These are phyloP conservation scores for Trypoxylon attenuatum DNA, from an alignment of 2,888 invertebrate species.

Conservation along the genomic window DNA sequence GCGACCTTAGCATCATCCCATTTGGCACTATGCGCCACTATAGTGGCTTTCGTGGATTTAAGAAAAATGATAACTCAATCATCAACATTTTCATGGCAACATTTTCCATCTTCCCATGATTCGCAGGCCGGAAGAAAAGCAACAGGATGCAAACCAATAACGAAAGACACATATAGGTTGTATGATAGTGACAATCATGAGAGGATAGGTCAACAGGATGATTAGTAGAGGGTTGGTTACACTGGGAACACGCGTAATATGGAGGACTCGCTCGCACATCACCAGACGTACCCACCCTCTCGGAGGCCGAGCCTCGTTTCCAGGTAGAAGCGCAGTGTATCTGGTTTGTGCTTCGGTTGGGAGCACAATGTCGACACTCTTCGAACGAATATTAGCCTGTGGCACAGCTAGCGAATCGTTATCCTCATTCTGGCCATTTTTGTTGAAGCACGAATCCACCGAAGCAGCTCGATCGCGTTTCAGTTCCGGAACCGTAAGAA, in stretches of 20 bases:
- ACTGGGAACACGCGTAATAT: conserved; percentile 27
- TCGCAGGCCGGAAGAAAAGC: too few species aligned
- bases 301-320: conserved; percentile 62
- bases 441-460: conserved; percentile 90
- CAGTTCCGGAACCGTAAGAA: conserved; percentile 87
- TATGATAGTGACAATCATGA: neutral
- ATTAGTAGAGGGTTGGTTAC: conserved; percentile 5
- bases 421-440: conserved; percentile 82
- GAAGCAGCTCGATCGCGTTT: conserved; percentile 91
- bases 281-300: conserved; percentile 74
- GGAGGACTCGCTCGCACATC: conserved; percentile 31
- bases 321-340: conserved; percentile 83
- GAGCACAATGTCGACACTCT: conserved; percentile 91
- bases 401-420: conserved; percentile 84
- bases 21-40: too few species aligned
- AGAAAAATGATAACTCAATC: too few species aligned
- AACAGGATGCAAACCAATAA: neutral
- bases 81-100: too few species aligned
- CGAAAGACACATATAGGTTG: neutral
- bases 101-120: too few species aligned
- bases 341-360: conserved; percentile 90
- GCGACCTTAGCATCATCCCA: too few species aligned
- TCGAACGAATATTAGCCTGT: conserved; percentile 83
- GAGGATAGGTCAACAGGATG: neutral
- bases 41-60: too few species aligned